A percentile compares a stretch with the other conserved stretches of the same genome.
These are phyloP conservation scores for Sinosuthora webbiana DNA, from an alignment of 2,113 vertebrate species.

Conservation along the genomic window DNA sequence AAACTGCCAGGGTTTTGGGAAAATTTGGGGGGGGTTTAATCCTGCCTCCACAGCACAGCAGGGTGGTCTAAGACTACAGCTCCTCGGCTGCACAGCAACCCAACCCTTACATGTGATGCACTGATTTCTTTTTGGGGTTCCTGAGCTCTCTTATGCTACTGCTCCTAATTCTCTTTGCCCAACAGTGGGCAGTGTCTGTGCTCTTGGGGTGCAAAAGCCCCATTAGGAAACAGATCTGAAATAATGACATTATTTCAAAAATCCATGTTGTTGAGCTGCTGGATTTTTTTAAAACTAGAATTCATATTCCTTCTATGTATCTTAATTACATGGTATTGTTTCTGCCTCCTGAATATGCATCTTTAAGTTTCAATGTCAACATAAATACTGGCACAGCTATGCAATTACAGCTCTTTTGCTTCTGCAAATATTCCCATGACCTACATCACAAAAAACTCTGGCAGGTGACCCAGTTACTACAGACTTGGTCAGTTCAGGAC, in stretches of 20 bases:
- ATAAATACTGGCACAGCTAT: neutral
- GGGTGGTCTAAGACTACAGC: neutral
- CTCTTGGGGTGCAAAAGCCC: neutral
- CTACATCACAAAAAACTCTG: neutral
- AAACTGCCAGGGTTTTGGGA: neutral
- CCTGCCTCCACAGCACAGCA: neutral
- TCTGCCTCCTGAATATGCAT: neutral
- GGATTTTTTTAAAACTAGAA: neutral
- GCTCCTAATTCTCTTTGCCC: neutral
- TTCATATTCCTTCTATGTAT: neutral
- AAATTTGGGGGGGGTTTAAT: neutral
- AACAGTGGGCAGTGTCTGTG: neutral
- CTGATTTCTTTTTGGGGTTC: neutral
- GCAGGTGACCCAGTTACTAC: constrained; percentile 37
- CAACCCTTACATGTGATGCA: neutral
- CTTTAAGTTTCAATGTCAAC: neutral
- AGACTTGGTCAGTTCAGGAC: constrained; percentile 38
- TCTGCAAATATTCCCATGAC: constrained; percentile 34
- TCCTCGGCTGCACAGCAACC: neutral
- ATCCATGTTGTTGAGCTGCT: rapidly evolving
- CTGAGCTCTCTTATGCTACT: neutral
- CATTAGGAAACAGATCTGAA: neutral
- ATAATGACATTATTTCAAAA: neutral
- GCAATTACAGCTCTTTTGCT: constrained; percentile 7
- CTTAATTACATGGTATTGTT: neutral